Evolutionary conservation across 2,113 vertebrate genomes (phyloP).

Genomic region (Orthochromis malagaraziensis): DNA sequence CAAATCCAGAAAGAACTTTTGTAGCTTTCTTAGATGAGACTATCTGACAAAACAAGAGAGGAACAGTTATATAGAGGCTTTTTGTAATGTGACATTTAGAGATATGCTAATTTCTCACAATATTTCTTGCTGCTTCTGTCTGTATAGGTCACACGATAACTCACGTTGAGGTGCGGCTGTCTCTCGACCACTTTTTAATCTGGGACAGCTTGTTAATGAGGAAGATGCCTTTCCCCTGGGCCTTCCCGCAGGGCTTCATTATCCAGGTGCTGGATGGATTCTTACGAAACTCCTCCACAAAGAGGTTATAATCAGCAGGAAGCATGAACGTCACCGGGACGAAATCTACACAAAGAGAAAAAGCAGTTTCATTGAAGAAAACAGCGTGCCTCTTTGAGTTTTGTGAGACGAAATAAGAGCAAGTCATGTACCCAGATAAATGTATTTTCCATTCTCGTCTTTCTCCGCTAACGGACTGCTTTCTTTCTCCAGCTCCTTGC

Average conservation of each 20-base stretch:
- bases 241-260: constrained; percentile 98
- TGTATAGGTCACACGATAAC: constrained; percentile 10
- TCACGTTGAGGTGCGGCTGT: constrained; percentile 94
- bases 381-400: neutral
- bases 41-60: neutral
- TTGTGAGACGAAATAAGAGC: neutral
- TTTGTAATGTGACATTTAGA: neutral
- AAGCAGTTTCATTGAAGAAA: neutral
- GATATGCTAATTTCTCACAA: neutral
- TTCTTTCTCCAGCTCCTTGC: constrained; percentile 94
- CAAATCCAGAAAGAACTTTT: neutral
- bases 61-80: neutral
- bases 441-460: constrained; percentile 93
- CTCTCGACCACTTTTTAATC: constrained; percentile 97
- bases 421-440: constrained; percentile 81
- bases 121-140: neutral
- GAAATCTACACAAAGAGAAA: constrained; percentile 77
- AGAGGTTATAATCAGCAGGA: constrained; percentile 93
- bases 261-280: constrained; percentile 98
- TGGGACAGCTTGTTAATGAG: constrained; percentile 98
- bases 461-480: constrained; percentile 90
- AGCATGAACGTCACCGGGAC: constrained; percentile 98
- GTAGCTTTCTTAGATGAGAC: neutral
- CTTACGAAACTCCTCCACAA: constrained; percentile 96
- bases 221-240: constrained; percentile 98